Percentiles rank a stretch among this genome's conserved stretches.
Evolutionary conservation across 1,140 invertebrate species (phyloP).

Genomic region (Macrostomum lignano): DNA sequence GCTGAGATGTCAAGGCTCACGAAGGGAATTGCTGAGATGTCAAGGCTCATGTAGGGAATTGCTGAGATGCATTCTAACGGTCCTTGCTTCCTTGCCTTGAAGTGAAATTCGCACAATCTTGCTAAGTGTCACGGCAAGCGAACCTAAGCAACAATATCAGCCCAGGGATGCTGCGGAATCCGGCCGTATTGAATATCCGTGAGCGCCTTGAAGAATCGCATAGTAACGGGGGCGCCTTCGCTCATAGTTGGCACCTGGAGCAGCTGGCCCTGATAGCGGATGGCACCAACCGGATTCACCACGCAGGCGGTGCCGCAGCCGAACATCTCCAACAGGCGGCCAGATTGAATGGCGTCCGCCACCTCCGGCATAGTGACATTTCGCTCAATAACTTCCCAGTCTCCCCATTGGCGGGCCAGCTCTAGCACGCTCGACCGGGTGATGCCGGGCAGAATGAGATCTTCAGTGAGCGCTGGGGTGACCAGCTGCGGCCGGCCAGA

Average conservation of each 20-base stretch:
- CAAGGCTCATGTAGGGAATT: no score
- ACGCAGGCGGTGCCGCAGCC: conserved; percentile 61
- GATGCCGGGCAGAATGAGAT: conserved; percentile 49
- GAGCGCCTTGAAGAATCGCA: conserved; percentile 37
- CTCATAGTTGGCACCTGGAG: conserved; percentile 39
- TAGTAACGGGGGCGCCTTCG: conserved; percentile 25
- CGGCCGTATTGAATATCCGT: conserved; percentile 49
- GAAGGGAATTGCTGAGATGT: no score
- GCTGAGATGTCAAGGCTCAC: no score
- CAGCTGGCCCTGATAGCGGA: conserved; percentile 38
- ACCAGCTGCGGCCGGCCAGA: no score
- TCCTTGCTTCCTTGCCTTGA: no score
- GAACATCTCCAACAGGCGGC: conserved; percentile 54
- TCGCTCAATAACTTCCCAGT: conserved; percentile 48
- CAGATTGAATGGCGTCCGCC: conserved; percentile 38
- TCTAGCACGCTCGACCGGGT: conserved; percentile 50
- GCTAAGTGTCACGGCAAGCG: no score
- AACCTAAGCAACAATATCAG: no score
- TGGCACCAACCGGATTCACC: conserved; percentile 49
- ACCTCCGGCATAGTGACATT: conserved; percentile 53
- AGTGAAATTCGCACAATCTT: no score
- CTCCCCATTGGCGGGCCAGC: conserved; percentile 41
- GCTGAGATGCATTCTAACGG: no score
- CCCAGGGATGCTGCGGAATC: no score
- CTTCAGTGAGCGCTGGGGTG: no score